These are phyloP conservation scores for Typhlichthys eigenmanni DNA, from an alignment of 2,797 vertebrate genomes.

Conservation along the genomic window DNA sequence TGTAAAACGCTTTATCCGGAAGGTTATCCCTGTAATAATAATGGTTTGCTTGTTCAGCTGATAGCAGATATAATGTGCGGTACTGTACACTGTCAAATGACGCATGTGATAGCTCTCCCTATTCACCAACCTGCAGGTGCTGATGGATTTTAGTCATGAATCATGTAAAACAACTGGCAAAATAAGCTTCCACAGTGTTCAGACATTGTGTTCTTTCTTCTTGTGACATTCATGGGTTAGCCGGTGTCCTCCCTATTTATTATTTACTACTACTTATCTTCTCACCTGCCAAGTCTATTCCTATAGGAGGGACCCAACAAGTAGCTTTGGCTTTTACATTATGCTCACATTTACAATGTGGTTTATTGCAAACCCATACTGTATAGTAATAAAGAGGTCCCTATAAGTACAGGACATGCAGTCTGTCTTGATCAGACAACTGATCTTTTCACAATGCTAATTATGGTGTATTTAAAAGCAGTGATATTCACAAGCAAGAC, in stretches of 20 bases:
- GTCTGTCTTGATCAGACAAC: conserved; percentile 24
- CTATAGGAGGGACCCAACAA: conserved; percentile 6
- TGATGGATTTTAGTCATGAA: not conserved
- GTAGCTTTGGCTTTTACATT: conserved; percentile 47
- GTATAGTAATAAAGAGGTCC: conserved; percentile 23
- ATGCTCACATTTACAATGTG: conserved; percentile 39
- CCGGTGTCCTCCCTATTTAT: too few relatives aligned
- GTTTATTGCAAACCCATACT: conserved; percentile 53
- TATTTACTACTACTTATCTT: too few relatives aligned
- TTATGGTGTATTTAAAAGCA: conserved; percentile 41
- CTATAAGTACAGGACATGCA: conserved; percentile 14
- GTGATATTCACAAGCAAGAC: conserved; percentile 3
- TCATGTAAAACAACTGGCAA: not conserved
- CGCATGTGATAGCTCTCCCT: too few relatives aligned
- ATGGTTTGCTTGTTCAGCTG: too few relatives aligned
- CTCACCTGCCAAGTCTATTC: too few relatives aligned
- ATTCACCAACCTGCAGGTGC: too few relatives aligned
- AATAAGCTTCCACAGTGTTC: conserved; percentile 1
- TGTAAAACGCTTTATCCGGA: too few relatives aligned
- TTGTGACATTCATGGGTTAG: too few relatives aligned
- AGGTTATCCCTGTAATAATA: not conserved
- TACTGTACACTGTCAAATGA: too few relatives aligned
- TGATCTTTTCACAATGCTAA: conserved; percentile 54
- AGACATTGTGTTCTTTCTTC: conserved; percentile 5
- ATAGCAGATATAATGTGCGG: too few relatives aligned